phyloP scores from a whole-genome alignment of 2,888 invertebrate genomes.

The Andrena bucephala region DNA sequence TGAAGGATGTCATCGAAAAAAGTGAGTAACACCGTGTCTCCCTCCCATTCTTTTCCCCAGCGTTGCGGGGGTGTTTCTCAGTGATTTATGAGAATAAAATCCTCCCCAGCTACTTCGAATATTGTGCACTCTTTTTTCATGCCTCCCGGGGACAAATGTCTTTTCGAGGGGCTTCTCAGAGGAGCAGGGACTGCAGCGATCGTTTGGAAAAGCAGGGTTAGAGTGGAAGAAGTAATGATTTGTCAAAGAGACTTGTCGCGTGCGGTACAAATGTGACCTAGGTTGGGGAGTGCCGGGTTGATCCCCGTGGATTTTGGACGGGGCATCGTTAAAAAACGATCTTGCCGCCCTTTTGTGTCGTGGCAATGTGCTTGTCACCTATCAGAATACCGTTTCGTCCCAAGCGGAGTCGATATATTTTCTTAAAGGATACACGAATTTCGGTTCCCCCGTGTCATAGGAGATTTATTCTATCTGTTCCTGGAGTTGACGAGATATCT shows the following conservation, averaged over 20 bases:
- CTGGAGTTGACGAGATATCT: background rate
- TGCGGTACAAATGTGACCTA: conserved; percentile 54
- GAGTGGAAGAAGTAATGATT: conserved; percentile 59
- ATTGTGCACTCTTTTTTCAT: conserved; percentile 33
- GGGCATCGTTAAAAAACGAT: conserved; percentile 56
- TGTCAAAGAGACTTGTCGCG: conserved; percentile 54
- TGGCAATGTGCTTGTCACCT: conserved; percentile 44
- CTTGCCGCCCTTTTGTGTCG: conserved; percentile 25
- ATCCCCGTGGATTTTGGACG: conserved; percentile 36
- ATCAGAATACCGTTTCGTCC: conserved; percentile 13
- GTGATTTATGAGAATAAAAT: conserved; percentile 70
- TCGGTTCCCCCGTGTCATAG: background rate
- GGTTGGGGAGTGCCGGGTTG: conserved; percentile 26
- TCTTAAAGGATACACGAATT: background rate
- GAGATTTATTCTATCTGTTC: conserved; percentile 18
- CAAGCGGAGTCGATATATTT: conserved; percentile 12
- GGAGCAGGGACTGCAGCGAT: conserved; percentile 34
- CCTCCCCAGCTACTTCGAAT: conserved; percentile 42
- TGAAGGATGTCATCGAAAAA: conserved; percentile 81
- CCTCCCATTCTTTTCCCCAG: conserved; percentile 12
- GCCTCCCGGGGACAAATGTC: conserved; percentile 53
- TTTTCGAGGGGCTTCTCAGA: conserved; percentile 15
- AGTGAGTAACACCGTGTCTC: conserved; percentile 85
- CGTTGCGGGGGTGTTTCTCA: background rate
- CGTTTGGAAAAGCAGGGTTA: conserved; percentile 34